Base-by-base conservation (phyloP, 2,797 vertebrate genomes). In the Xenops minutus region DNA sequence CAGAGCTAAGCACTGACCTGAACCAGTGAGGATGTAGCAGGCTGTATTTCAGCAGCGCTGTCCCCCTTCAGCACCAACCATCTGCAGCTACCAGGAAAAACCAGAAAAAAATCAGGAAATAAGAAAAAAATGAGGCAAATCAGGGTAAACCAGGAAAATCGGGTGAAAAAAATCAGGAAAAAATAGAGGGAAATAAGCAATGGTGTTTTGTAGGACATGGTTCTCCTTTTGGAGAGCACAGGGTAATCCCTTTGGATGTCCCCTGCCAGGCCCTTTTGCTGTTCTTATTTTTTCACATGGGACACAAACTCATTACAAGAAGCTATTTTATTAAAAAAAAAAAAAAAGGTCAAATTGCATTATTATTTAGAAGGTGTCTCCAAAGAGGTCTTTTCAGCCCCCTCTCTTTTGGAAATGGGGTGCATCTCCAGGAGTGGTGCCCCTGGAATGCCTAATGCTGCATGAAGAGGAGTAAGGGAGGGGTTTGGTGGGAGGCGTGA, bases 21-120 rank as follows among this genome's bases (percentile, higher is more conserved):
- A 9, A 54, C 2, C 13, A 2, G 41, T 2, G n/a, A 39, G n/a
- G n/a, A 13, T 37, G 48, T 3, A 29, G 52, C 7, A 12, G 9
- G 9, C 5, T 36, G 63, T 32, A 55, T 43, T 61, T 75, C 58
- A 58, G 46, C 48, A 84, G 37, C 2, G 4, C 68, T 2, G 2
- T 41, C 10, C 39, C n/a, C 7, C 6, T 3, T 12, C 1, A 4
- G 23, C 59, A 27, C 14, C 1, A 1, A 1, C 1, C 0, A 2
- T 32, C 36, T 36, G 58, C 41, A 51, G 24, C 30, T 71, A 43
- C 7, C 1, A 3, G 24, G 7, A 48, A 46, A 46, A 55, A 67
- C 32, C 7, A 12, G 14, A 16, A 17, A 54, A 10, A 67, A 69
- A 46, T 26, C 9, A 72, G 32, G 36, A 20, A 46, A 77, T 0